Base-by-base conservation (phyloP, 2,797 vertebrate species). In the Coreius guichenoti region DNA sequence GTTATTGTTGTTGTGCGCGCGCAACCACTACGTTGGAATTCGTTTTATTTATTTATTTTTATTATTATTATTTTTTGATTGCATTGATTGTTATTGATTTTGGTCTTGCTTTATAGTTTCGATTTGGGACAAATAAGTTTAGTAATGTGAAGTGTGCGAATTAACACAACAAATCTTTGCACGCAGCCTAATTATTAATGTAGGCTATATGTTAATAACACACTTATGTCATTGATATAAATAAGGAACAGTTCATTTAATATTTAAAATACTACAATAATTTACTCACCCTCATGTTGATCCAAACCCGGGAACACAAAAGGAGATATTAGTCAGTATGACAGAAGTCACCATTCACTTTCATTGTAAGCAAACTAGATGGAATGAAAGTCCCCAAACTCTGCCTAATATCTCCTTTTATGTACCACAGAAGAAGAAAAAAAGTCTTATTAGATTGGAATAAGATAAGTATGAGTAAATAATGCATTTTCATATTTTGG, bases 161-260 rank as follows among this genome's bases (percentile, higher is more conserved):
- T 51, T 31, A 58, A 33, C 47, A 26, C 19, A 23, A 74, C 29
- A 76, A 36, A 4, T n/a, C 13, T 36, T 58, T 6, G 2, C 16
- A 0, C 72, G 0, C 47, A 33, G 47, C 26, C 26, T 29, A 21
- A 13, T 36, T 31, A 26, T 54, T 23, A 4, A 43, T n/a, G 21
- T 33, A 26, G 26, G 61, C 14, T 23, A 51, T 56, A 17, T 65
- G 14, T 14, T 36, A 77, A n/a, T n/a, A 56, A 33, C 13, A 16
- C 61, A 29, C 3, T 0, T 1, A 1, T 21, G 8, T 3, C 2
- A 21, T 0, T 26, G 2, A 17, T 49, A 5, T 19, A 31, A 19
- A 21, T 19, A 5, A 21, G 16, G 4, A 31, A 74, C 2, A 12
- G 26, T 19, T 6, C 2, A 5, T 73, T 5, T 2, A 73, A 49